A percentile compares a stretch with the other conserved stretches of the same genome.
Evolutionary conservation across 2,113 vertebrate genomes (phyloP).

Genomic region (Sphaerodactylus townsendi): DNA sequence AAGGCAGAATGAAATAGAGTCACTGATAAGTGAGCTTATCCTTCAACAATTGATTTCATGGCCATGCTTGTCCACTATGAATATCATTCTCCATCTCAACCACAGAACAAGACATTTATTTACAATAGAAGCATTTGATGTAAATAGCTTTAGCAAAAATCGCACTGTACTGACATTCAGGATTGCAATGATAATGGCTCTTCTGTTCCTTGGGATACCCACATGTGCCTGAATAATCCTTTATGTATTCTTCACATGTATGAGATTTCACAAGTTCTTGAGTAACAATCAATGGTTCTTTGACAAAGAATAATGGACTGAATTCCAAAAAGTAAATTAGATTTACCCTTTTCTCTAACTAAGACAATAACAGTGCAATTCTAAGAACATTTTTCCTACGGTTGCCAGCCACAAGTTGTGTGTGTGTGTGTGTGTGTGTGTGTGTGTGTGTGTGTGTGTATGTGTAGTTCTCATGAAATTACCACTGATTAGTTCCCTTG

Average conservation of each 20-base stretch:
- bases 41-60: slow-evolving; percentile 9
- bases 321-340: background rate
- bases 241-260: background rate
- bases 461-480: no score
- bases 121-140: background rate
- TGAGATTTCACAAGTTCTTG: background rate
- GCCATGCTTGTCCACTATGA: background rate
- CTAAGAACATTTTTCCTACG: no score
- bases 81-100: background rate
- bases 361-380: background rate
- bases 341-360: background rate
- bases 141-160: background rate
- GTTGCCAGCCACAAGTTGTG: no score
- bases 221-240: background rate
- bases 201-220: background rate
- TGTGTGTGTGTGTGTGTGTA: no score
- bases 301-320: background rate
- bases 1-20: slow-evolving; percentile 2
- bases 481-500: no score
- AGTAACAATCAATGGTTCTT: background rate
- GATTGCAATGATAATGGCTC: background rate
- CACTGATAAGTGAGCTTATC: background rate
- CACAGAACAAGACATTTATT: background rate
- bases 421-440: no score
- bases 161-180: background rate